These are phyloP conservation scores for Operophtera brumata DNA, from an alignment of 2,888 invertebrate species.

Conservation along the genomic window DNA sequence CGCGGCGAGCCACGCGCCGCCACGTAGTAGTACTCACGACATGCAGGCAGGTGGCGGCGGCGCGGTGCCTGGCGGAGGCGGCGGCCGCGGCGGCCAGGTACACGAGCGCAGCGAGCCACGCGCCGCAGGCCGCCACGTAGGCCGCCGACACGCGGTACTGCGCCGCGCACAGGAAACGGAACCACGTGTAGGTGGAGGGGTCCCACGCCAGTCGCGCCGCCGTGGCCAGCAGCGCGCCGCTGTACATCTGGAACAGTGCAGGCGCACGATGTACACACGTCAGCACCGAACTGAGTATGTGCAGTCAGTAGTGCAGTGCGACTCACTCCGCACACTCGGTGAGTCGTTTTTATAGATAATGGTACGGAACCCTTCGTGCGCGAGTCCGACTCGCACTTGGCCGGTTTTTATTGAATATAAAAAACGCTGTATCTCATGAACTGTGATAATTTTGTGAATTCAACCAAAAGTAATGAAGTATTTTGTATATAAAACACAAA, in stretches of 20 bases:
- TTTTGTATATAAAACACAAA: no score
- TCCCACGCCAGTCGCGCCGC: slow-evolving; percentile 77
- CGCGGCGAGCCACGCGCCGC: no score
- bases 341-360: no score
- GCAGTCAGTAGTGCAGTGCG: no score
- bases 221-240: slow-evolving; percentile 75
- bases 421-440: no score
- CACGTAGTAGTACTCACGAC: slow-evolving; percentile 38
- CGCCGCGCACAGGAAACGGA: slow-evolving; percentile 72
- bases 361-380: no score
- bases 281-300: not conserved
- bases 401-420: no score
- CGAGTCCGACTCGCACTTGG: no score
- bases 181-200: slow-evolving; percentile 76
- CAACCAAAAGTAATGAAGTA: no score
- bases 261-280: not conserved
- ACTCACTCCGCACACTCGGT: no score
- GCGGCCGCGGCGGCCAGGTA: slow-evolving; percentile 61
- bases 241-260: slow-evolving; percentile 64
- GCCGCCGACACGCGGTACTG: slow-evolving; percentile 73
- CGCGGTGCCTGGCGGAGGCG: slow-evolving; percentile 29
- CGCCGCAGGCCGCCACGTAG: slow-evolving; percentile 68
- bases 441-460: no score
- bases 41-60: slow-evolving; percentile 43
- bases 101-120: slow-evolving; percentile 71